phyloP scores from a whole-genome alignment of 2,888 invertebrate species.

The Phortica okadai region DNA sequence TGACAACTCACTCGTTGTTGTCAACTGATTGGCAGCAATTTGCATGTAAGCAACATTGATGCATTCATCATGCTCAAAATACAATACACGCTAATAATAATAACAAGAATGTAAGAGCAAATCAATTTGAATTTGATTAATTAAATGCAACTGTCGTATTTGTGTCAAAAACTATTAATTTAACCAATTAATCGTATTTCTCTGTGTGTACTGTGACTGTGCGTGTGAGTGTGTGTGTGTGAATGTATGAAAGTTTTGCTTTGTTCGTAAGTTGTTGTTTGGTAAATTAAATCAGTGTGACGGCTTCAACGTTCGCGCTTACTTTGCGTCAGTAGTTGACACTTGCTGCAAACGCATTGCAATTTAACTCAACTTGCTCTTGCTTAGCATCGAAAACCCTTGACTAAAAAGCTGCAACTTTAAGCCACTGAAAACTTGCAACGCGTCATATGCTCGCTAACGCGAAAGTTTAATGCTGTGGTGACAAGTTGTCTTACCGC shows the following conservation, averaged over 20 bases:
- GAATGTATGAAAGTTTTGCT: neutral
- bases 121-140: slow-evolving; percentile 21
- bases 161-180: slow-evolving; percentile 38
- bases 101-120: neutral
- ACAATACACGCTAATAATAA: neutral
- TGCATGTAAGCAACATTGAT: neutral
- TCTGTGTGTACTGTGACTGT: slow-evolving; percentile 36
- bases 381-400: neutral
- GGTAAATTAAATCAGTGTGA: slow-evolving; percentile 69
- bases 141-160: slow-evolving; percentile 28
- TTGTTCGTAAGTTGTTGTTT: slow-evolving; percentile 54
- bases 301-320: slow-evolving; percentile 22
- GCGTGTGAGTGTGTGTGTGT: no score
- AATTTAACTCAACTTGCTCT: neutral
- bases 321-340: slow-evolving; percentile 6
- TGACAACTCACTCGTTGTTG: slow-evolving; percentile 10
- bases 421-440: slow-evolving; percentile 28
- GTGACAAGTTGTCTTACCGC: no score
- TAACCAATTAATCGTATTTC: slow-evolving; percentile 43
- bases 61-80: neutral
- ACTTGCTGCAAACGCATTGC: neutral
- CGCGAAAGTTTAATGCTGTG: neutral
- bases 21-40: slow-evolving; percentile 11
- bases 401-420: slow-evolving; percentile 13
- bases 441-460: neutral